Percentiles rank a stretch among this genome's conserved stretches.
Evolutionary conservation across 1,140 invertebrate species (phyloP).

Genomic region (Drosophila navojoa): DNA sequence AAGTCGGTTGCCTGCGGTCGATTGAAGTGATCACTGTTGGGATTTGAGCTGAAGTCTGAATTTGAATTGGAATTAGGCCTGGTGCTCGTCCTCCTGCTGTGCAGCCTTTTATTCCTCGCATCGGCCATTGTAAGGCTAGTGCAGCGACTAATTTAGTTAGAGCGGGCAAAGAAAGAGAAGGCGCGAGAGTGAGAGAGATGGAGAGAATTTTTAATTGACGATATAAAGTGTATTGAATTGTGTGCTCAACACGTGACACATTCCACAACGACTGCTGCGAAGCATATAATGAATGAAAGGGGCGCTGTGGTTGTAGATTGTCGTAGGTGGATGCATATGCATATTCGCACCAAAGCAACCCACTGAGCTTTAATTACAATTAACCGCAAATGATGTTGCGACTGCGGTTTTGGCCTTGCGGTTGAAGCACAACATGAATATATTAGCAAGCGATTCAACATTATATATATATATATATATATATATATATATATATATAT

Average conservation of each 20-base stretch:
- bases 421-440: conserved; percentile 46
- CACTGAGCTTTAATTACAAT: conserved; percentile 79
- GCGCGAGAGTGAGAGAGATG: too few relatives aligned
- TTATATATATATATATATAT: too few relatives aligned
- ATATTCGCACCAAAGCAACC: conserved; percentile 59
- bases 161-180: too few relatives aligned
- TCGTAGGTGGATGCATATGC: conserved; percentile 21
- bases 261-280: conserved; percentile 43
- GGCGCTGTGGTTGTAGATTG: not conserved
- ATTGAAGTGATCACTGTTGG: conserved; percentile 5
- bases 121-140: conserved; percentile 14
- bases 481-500: too few relatives aligned
- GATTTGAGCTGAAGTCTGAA: not conserved
- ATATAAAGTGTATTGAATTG: conserved; percentile 19
- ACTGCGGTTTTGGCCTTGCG: conserved; percentile 53
- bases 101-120: not conserved
- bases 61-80: not conserved
- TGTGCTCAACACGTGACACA: conserved; percentile 59
- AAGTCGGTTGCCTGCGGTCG: conserved; percentile 40
- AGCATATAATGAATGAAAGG: not conserved
- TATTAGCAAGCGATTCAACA: too few relatives aligned
- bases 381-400: conserved; percentile 77
- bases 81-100: not conserved
- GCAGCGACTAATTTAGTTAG: not conserved
- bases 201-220: not conserved